Evolutionary conservation across 37 sponge, comb jelly and placozoan species (phyloP).

Genomic region (Tethya wilhelma): DNA sequence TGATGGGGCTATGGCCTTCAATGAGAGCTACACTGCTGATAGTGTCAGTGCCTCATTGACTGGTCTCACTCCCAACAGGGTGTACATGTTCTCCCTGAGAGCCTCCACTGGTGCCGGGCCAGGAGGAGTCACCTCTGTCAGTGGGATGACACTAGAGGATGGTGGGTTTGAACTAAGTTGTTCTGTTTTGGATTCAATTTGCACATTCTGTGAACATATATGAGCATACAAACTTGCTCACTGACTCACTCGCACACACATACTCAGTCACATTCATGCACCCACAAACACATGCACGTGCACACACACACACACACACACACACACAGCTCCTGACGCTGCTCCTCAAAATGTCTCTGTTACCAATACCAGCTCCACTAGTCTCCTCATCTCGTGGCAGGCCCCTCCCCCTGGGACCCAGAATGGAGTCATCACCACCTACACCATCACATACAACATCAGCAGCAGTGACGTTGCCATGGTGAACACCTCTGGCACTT

Average conservation of each 20-base stretch:
- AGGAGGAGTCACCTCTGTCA: no score
- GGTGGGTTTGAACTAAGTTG: no score
- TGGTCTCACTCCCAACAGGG: background rate
- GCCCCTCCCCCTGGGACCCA: slow-evolving; percentile 5
- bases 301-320: no score
- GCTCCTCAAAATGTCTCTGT: slow-evolving; percentile 6
- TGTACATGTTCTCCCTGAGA: slow-evolving; percentile 34
- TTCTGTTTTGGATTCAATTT: no score
- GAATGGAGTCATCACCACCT: background rate
- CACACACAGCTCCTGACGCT: slow-evolving; percentile 14
- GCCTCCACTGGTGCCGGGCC: slow-evolving; percentile 45
- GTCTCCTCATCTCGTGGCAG: slow-evolving; percentile 5
- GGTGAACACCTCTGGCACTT: background rate
- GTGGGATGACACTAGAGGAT: no score
- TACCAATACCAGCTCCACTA: background rate
- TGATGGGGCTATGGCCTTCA: no score
- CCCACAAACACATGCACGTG: background rate
- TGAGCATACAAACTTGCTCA: background rate
- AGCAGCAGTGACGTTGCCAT: background rate
- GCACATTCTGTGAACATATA: no score
- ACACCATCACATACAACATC: slow-evolving; percentile 5
- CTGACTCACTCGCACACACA: slow-evolving; percentile 4
- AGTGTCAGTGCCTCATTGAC: no score
- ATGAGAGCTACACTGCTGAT: no score
- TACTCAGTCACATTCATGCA: no score